phyloP scores from a whole-genome alignment of 2,888 invertebrate genomes.

The Diogma glabrata region DNA sequence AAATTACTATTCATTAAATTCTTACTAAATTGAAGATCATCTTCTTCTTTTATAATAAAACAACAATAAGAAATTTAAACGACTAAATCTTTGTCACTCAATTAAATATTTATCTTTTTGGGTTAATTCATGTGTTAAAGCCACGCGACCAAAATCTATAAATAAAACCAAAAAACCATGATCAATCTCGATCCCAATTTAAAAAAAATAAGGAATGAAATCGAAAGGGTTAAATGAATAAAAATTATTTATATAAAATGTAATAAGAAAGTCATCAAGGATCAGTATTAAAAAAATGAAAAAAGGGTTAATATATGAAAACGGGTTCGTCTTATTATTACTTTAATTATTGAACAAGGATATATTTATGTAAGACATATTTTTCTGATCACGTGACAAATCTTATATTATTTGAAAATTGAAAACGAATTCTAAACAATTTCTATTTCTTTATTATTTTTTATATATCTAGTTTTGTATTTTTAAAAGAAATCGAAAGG shows the following conservation, averaged over 20 bases:
- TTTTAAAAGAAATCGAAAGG: conserved; percentile 7
- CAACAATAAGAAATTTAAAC: too few species aligned
- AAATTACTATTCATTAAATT: too few species aligned
- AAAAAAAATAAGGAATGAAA: background rate
- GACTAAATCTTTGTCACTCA: conserved; percentile 8
- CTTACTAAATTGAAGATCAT: too few species aligned
- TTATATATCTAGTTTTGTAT: background rate
- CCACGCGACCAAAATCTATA: conserved; percentile 5
- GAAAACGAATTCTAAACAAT: too few species aligned
- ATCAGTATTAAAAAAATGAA: background rate
- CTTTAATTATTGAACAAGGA: background rate
- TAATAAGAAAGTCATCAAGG: background rate
- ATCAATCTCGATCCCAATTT: conserved; percentile 5
- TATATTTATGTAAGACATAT: conserved; percentile 4
- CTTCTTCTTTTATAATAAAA: too few species aligned
- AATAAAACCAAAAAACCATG: conserved; percentile 1
- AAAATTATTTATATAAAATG: too few species aligned
- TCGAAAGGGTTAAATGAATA: conserved; percentile 8
- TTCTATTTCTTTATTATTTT: background rate
- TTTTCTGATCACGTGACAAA: conserved; percentile 9
- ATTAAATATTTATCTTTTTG: conserved; percentile 1
- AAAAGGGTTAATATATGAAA: conserved; percentile 9
- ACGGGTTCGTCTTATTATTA: conserved; percentile 3
- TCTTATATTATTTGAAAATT: conserved; percentile 3
- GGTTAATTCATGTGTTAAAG: conserved; percentile 8